Evolutionary conservation across 2,888 invertebrate species (phyloP).

Genomic region (Lypha dubia): DNA sequence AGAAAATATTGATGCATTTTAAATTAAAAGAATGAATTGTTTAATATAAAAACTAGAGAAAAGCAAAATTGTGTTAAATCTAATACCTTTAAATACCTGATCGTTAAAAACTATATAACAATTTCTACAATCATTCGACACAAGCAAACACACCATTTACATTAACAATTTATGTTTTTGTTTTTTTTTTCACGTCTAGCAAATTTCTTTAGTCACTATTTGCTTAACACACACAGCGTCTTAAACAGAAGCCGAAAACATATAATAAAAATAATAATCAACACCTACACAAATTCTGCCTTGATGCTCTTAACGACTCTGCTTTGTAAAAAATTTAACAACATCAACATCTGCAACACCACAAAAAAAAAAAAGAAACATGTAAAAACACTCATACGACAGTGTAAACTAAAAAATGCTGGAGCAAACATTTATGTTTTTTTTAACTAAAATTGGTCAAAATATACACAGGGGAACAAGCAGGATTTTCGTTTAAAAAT

Average conservation of each 20-base stretch:
- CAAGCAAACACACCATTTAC: slow-evolving; percentile 5
- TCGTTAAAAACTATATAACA: background rate
- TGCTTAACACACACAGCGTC: slow-evolving; percentile 22
- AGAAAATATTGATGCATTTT: background rate
- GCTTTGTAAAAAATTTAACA: background rate
- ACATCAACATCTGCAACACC: no score
- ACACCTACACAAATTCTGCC: slow-evolving; percentile 57
- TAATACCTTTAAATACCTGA: slow-evolving; percentile 11
- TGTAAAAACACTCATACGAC: slow-evolving; percentile 11
- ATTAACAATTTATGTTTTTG: slow-evolving; percentile 34
- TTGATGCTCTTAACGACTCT: slow-evolving; percentile 9
- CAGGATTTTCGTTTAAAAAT: no score
- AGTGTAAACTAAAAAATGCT: slow-evolving; percentile 25
- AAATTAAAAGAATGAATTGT: slow-evolving; percentile 19
- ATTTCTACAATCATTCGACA: background rate
- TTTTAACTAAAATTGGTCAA: background rate
- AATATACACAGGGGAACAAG: background rate
- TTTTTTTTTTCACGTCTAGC: slow-evolving; percentile 23
- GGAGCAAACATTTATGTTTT: background rate
- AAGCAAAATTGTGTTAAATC: background rate
- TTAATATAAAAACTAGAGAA: background rate
- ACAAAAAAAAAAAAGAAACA: background rate
- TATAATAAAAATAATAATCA: slow-evolving; percentile 66
- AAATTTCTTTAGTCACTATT: slow-evolving; percentile 39
- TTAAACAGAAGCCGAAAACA: slow-evolving; percentile 66